These are phyloP conservation scores for Colistium nudipinnis DNA, from an alignment of 2,113 vertebrate species.

Conservation along the genomic window DNA sequence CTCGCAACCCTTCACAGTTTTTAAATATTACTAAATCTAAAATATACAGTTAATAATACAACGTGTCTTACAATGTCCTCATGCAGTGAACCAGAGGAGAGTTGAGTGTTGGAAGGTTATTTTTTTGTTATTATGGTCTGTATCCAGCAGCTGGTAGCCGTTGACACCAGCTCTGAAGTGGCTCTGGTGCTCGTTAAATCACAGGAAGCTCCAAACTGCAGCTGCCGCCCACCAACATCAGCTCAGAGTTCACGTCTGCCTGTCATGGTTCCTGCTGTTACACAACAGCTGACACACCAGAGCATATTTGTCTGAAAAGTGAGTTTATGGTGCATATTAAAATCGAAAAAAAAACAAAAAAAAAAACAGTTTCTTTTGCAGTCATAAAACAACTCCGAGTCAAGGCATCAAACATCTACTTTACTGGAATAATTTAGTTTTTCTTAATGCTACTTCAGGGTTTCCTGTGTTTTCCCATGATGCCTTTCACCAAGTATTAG, in stretches of 20 bases:
- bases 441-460: too few relatives aligned
- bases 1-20: too few relatives aligned
- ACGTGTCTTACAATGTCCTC: background rate
- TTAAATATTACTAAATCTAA: too few relatives aligned
- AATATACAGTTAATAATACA: too few relatives aligned
- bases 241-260: slow-evolving; percentile 31
- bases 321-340: too few relatives aligned
- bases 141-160: slow-evolving; percentile 27
- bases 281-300: too few relatives aligned
- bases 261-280: too few relatives aligned
- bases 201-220: slow-evolving; percentile 60
- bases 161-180: slow-evolving; percentile 51
- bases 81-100: background rate
- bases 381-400: background rate
- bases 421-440: background rate
- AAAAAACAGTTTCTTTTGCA: slow-evolving; percentile 27
- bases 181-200: slow-evolving; percentile 65
- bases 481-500: background rate
- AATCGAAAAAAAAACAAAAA: too few relatives aligned
- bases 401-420: background rate
- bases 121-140: slow-evolving; percentile 8
- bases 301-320: too few relatives aligned
- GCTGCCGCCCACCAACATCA: slow-evolving; percentile 72
- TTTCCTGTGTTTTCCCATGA: slow-evolving; percentile 39
- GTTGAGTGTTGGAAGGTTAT: too few relatives aligned